Evolutionary conservation across 2,113 vertebrate genomes (phyloP), one percentile per base, ranked within the genome.

Genomic region (Okapia johnstoni): DNA sequence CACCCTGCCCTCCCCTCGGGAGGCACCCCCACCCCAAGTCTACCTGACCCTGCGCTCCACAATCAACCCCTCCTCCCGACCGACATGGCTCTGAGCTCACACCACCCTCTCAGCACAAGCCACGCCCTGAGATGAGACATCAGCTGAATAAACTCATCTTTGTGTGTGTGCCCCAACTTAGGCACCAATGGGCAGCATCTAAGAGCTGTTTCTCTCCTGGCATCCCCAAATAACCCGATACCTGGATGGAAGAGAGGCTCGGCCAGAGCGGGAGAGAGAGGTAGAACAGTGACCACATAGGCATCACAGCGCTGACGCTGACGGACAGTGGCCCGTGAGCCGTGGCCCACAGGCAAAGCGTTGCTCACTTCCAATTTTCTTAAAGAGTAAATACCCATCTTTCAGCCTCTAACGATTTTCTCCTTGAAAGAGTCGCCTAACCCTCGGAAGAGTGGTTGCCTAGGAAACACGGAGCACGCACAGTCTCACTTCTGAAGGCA

Each of bases 401-500:
- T 61, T 21, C 23, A 5, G 26, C 60, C 60, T 85, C 30, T 3
- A 2, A 23, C 23, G 19, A 17, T 54, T 15, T 13, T n/a, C 21
- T 26, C 33, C 70, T 50, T 52, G 9, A 30, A 77, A 66, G 54
- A 25, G 85, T 5, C 2, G 7, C 14, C 2, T 0, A 19, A 10
- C 1, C 46, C 80, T 54, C 7, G 13, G 3, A 16, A 70, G 5
- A 3, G 0, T 30, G 66, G 40, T 1, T 21, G 23, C 70, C 33
- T 25, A 28, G 70, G n/a, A 40, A 17, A 16, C 36, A 6, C 2
- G 0, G 4, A 2, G 2, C 16, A 6, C 0, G 2, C 0, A 0
- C 19, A 6, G 8, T 25, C 9, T 19, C 33, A 10, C 19, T 46
- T 36, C n/a, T n/a, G 15, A 19, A 28, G 8, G 11, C 80, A 50